These are phyloP conservation scores for Trichechus manatus DNA, from an alignment of 2,113 vertebrate genomes.

Conservation along the genomic window DNA sequence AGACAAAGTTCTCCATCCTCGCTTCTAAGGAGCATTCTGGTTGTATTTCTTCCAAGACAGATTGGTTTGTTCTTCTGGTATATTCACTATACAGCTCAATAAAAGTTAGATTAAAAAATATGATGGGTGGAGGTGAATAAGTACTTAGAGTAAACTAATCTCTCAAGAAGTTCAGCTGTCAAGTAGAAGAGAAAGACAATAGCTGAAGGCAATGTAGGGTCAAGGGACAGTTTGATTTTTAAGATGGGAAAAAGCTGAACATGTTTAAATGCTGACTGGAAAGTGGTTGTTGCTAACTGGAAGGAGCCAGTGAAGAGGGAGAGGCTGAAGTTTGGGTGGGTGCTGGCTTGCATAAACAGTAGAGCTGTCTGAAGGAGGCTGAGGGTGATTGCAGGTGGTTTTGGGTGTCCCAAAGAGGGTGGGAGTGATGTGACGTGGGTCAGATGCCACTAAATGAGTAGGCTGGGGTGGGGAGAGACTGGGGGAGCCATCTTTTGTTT, in stretches of 20 bases:
- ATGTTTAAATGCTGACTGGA: neutral
- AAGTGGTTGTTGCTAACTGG: neutral
- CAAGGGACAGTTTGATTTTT: neutral
- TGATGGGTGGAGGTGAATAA: neutral
- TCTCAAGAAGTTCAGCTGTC: neutral
- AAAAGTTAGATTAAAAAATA: neutral
- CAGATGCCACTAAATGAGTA: rapidly evolving
- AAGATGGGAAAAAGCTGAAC: neutral
- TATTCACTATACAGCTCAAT: neutral
- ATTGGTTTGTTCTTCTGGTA: neutral
- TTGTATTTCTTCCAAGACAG: neutral
- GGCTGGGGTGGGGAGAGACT: neutral
- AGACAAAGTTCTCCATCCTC: neutral
- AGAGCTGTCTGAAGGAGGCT: neutral
- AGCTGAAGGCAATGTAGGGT: neutral
- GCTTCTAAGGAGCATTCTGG: neutral
- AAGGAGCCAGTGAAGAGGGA: neutral
- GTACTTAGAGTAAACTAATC: neutral
- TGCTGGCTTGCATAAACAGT: neutral
- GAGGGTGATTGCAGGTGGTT: rapidly evolving
- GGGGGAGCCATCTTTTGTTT: neutral
- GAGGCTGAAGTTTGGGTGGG: neutral
- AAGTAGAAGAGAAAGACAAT: neutral
- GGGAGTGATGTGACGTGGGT: neutral
- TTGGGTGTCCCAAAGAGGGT: neutral